These are phyloP conservation scores for Hylaeus anthracinus DNA, from an alignment of 1,140 invertebrate genomes.

Conservation along the genomic window DNA sequence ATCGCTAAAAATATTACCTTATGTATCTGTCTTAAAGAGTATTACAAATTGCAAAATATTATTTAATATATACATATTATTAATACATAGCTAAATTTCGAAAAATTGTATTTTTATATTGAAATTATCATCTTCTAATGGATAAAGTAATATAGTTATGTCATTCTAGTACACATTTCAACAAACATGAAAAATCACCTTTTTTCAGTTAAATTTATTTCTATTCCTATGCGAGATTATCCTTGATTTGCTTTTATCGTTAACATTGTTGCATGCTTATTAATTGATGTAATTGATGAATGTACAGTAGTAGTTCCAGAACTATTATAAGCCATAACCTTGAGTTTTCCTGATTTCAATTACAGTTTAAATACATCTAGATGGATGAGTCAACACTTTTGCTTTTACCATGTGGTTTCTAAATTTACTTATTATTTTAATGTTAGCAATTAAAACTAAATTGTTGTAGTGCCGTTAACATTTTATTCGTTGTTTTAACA, in stretches of 20 bases:
- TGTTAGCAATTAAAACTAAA: neutral
- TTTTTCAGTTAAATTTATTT: neutral
- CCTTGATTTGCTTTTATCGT: neutral
- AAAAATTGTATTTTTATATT: neutral
- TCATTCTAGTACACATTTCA: neutral
- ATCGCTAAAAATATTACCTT: neutral
- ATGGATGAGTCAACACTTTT: conserved; percentile 32
- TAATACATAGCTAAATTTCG: neutral
- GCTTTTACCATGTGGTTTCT: neutral
- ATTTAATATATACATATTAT: neutral
- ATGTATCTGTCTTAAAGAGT: neutral
- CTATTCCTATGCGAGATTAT: neutral
- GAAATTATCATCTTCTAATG: neutral
- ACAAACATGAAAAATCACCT: neutral
- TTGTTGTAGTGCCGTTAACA: conserved; percentile 7
- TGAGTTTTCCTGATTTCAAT: conserved; percentile 18
- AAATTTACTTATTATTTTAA: neutral
- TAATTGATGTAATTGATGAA: neutral
- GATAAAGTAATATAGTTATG: neutral
- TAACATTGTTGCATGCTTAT: neutral
- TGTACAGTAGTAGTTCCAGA: neutral
- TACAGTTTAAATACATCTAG: neutral
- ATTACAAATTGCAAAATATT: neutral
- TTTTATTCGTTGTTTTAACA: conserved; percentile 24
- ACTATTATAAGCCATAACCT: conserved; percentile 16